Percentiles rank a stretch among this genome's conserved stretches.
Evolutionary conservation across 2,113 vertebrate species (phyloP).

Genomic region (Progne subis): DNA sequence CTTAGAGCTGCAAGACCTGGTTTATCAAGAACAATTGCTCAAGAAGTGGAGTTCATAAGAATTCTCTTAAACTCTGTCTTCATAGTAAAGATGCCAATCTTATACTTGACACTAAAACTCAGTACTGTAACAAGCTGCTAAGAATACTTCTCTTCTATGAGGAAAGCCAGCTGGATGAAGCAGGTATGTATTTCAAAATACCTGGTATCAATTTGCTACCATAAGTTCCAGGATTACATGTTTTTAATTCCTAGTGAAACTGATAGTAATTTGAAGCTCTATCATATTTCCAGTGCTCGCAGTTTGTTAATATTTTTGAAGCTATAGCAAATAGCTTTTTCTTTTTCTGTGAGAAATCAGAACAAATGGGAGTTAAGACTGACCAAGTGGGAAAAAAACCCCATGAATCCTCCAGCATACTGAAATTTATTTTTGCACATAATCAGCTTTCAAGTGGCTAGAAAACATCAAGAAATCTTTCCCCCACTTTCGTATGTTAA

Average conservation of each 20-base stretch:
- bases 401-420: not conserved
- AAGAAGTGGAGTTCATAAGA: not conserved
- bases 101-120: not conserved
- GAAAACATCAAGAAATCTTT: not conserved
- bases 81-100: not conserved
- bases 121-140: not conserved
- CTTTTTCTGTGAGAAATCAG: not conserved
- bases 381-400: not conserved
- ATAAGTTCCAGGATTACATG: not conserved
- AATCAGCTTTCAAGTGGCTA: not conserved
- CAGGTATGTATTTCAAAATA: not conserved
- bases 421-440: not conserved
- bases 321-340: not conserved
- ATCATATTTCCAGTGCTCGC: not conserved
- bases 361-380: not conserved
- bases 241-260: not conserved
- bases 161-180: not conserved
- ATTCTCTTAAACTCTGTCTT: not conserved
- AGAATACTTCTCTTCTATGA: not conserved
- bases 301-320: not conserved
- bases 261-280: not conserved
- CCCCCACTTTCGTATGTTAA: not conserved
- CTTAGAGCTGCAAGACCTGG: not conserved
- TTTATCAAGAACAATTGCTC: not conserved
- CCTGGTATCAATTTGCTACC: not conserved